A percentile compares a stretch with the other conserved stretches of the same genome.
Conservation (phyloP, 2,797 vertebrate genomes). For the Oreonectes daqikongensis region DNA sequence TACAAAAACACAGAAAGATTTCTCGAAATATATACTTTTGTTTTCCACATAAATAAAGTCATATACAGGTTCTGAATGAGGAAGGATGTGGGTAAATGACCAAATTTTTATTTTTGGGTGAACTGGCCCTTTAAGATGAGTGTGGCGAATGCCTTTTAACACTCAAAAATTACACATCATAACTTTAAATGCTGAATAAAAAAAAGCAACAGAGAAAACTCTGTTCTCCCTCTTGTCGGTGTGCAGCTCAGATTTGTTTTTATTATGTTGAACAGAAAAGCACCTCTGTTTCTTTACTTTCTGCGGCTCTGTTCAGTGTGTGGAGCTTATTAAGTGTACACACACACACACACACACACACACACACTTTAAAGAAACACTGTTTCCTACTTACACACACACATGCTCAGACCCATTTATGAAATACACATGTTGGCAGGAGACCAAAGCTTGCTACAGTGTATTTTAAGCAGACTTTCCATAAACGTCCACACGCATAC, state of each 20-base stretch:
- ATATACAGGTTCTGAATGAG: too few relatives aligned
- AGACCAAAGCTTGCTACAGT: conserved; percentile 27
- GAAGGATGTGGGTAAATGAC: too few relatives aligned
- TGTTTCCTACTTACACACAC: conserved; percentile 43
- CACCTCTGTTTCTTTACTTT: conserved; percentile 32
- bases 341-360: conserved; percentile 15
- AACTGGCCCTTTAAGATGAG: neutral
- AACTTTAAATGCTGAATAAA: neutral
- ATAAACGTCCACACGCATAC: neutral
- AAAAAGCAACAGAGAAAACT: neutral
- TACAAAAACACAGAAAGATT: too few relatives aligned
- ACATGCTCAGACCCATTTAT: conserved; percentile 40
- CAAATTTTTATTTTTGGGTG: too few relatives aligned
- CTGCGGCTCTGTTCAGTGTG: conserved; percentile 28
- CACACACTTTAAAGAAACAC: conserved; percentile 32
- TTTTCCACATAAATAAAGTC: too few relatives aligned
- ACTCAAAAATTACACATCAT: neutral
- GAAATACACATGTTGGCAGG: conserved; percentile 57
- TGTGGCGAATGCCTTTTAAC: neutral
- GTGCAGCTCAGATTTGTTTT: conserved; percentile 41
- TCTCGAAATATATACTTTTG: too few relatives aligned
- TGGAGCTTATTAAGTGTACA: conserved; percentile 18
- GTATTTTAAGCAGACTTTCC: conserved; percentile 41
- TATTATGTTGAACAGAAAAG: conserved; percentile 40
- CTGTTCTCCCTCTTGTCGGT: neutral